Evolutionary conservation across 2,888 invertebrate genomes (phyloP).

Genomic region (Phorcus lineatus): DNA sequence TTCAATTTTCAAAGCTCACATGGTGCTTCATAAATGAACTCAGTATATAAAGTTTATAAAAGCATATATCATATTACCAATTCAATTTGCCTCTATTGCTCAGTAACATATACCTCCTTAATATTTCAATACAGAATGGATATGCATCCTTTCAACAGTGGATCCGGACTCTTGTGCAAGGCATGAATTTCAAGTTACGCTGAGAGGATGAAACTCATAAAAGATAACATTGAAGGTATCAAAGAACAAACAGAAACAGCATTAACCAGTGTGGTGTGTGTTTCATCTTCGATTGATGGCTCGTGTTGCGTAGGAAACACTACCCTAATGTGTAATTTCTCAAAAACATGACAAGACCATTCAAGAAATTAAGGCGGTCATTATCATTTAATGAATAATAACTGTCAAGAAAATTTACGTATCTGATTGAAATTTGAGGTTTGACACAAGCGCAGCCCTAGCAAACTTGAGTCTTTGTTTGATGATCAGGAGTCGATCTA

Average conservation of each 20-base stretch:
- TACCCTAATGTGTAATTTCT: not conserved
- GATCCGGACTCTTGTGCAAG: no score
- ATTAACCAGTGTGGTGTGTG: not conserved
- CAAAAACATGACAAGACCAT: not conserved
- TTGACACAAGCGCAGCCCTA: not conserved
- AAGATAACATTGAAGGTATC: no score
- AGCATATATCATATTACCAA: no score
- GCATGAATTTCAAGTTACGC: no score
- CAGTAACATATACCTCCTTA: no score
- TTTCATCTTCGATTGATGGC: not conserved
- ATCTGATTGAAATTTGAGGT: conserved; percentile 7
- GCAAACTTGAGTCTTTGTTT: not conserved
- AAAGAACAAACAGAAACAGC: not conserved
- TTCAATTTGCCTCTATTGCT: no score
- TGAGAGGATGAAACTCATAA: no score
- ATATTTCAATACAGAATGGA: no score
- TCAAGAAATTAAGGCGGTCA: not conserved
- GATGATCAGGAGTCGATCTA: not conserved
- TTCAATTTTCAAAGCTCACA: no score
- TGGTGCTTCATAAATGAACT: no score
- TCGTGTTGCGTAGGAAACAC: not conserved
- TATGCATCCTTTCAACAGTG: no score
- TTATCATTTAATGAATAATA: conserved; percentile 3
- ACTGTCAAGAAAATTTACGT: conserved; percentile 13
- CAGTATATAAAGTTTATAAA: no score